Base-by-base conservation (phyloP, 2,113 vertebrate genomes). In the Porphyrio hochstetteri region DNA sequence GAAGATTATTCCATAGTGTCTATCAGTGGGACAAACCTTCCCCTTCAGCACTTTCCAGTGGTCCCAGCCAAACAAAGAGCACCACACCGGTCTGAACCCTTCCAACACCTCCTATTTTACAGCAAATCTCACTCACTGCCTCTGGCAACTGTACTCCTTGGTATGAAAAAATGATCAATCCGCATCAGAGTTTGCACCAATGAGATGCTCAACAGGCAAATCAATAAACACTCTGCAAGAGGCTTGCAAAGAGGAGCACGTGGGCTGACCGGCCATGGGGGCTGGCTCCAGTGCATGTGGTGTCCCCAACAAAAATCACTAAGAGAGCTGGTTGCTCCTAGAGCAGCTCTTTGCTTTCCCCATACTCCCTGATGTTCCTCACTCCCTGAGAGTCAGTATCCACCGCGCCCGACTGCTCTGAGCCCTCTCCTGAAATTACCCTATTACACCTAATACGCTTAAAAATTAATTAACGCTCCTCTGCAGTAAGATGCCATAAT, bases 401-500 rank as follows among this genome's bases (percentile, higher is more conserved):
- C 28, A 10, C 38, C 3, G 5, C 0, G 0, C 28, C 24, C 0
- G 0, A 72, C 38, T 61, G 75, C 0, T 0, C 38, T 40, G 68
- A 90, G 40, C 36, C 71, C 79, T 67, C 40, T 76, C 42, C 64
- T 74, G 59, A 72, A 94, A 94, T 91, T 77, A 91, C 72, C 60
- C 85, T 87, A 59, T 82, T 96, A 79, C 53, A 85, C 86, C 46
- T 29, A 69, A 63, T 42, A 40, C 46, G n/a, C 28, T 90, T 76
- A 65, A 91, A 92, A 86, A 92, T 63, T 85, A 91, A 95, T 92
- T 92, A 85, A 76, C 27, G 44, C 28, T 85, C 8, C 55, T 60
- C 77, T 71, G 64, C 44, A 53, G 61, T 42, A 23, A 78, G 60
- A 90, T 65, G 46, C 48, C 18, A 3, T 96, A 88, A 95, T 94